Evolutionary conservation across 2,113 vertebrate genomes (phyloP).

Genomic region (Patagioenas fasciata): DNA sequence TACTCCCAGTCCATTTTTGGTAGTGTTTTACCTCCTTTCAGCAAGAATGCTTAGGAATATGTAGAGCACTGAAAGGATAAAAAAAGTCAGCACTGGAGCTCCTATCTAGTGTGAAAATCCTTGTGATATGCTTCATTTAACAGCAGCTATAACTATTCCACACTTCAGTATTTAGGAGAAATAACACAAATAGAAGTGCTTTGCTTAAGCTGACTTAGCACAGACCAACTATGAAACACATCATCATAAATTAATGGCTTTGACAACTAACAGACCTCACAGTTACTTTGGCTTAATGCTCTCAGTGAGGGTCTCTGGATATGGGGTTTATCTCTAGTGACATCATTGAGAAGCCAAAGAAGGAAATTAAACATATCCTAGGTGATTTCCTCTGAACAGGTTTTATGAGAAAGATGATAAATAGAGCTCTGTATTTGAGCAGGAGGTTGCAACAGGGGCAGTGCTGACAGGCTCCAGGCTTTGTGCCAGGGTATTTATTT

Average conservation of each 20-base stretch:
- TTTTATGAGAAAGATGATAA: constrained; percentile 9
- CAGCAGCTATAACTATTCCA: neutral
- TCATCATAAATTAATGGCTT: neutral
- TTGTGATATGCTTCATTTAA: constrained; percentile 8
- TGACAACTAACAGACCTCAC: neutral
- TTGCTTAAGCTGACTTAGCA: neutral
- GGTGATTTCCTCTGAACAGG: neutral
- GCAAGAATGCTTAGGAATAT: neutral
- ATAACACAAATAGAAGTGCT: neutral
- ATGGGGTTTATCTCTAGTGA: neutral
- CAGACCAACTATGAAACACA: neutral
- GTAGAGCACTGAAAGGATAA: neutral
- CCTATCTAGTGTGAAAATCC: neutral
- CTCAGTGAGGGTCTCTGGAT: neutral
- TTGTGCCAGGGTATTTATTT: constrained; percentile 58
- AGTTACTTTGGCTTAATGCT: neutral
- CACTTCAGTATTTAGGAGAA: neutral
- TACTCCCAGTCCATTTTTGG: neutral
- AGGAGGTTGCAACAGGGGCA: constrained; percentile 7
- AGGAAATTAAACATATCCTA: constrained; percentile 28
- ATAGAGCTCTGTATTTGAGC: constrained; percentile 7
- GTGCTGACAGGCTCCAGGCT: constrained; percentile 40
- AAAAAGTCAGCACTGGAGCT: neutral
- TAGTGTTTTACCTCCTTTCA: neutral
- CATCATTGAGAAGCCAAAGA: neutral